These are phyloP conservation scores for Hydropotes inermis DNA, from an alignment of 2,113 vertebrate genomes.

Conservation along the genomic window DNA sequence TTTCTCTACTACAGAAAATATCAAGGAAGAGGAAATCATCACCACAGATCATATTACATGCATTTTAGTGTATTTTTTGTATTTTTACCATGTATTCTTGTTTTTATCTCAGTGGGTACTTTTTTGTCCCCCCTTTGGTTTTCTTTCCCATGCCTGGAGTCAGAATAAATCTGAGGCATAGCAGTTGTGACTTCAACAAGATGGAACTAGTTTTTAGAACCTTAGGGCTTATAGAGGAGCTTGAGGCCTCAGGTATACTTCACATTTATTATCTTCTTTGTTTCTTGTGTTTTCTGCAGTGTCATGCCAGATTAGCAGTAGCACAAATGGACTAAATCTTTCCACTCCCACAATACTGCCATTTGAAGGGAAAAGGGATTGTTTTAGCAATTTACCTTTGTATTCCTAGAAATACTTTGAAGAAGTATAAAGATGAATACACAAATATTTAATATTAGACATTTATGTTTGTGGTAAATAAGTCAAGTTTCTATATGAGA, in stretches of 20 bases:
- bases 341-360: background rate
- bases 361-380: background rate
- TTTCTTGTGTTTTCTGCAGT: background rate
- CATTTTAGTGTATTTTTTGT: background rate
- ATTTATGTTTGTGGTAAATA: background rate
- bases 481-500: background rate
- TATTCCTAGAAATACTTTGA: background rate
- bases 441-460: background rate
- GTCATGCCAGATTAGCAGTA: background rate
- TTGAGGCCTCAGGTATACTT: background rate
- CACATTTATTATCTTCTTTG: background rate
- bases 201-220: background rate
- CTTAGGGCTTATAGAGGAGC: background rate
- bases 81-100: background rate
- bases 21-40: background rate
- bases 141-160: background rate
- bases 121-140: background rate
- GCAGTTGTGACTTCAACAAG: background rate
- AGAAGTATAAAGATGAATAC: conserved; percentile 6
- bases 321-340: background rate
- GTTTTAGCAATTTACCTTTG: background rate
- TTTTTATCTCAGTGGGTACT: conserved; percentile 17
- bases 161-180: background rate
- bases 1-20: background rate
- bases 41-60: background rate